Evolutionary conservation across 2,113 vertebrate genomes (phyloP).

Genomic region (Penelope pileata): DNA sequence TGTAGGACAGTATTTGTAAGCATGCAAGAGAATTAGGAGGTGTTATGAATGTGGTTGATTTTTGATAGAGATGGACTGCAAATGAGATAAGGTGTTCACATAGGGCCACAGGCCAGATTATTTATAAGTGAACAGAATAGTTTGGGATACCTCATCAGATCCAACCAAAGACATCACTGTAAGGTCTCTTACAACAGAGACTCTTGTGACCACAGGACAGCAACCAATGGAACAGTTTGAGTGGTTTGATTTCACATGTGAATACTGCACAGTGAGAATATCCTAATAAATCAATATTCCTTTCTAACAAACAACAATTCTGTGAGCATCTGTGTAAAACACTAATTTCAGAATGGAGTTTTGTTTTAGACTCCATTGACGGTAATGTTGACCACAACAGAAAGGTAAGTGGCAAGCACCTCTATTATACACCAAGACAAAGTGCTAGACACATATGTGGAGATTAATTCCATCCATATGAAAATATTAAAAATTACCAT

Average conservation of each 20-base stretch:
- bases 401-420: not conserved
- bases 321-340: not conserved
- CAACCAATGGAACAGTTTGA: accelerated
- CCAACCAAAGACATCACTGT: not conserved
- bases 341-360: not conserved
- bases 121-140: not conserved
- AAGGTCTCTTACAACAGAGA: not conserved
- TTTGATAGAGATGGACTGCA: accelerated
- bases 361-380: not conserved
- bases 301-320: not conserved
- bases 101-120: not conserved
- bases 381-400: not conserved
- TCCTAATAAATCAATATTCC: accelerated
- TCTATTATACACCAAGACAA: not conserved
- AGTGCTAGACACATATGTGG: accelerated
- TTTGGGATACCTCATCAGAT: not conserved
- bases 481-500: accelerated
- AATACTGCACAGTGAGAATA: accelerated
- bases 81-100: not conserved
- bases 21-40: not conserved
- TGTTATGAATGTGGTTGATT: not conserved
- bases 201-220: not conserved
- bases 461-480: not conserved
- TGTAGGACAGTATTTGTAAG: accelerated
- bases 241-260: not conserved